Conservation (phyloP, 1,140 invertebrate species). For the Bathynomus jamesi region DNA sequence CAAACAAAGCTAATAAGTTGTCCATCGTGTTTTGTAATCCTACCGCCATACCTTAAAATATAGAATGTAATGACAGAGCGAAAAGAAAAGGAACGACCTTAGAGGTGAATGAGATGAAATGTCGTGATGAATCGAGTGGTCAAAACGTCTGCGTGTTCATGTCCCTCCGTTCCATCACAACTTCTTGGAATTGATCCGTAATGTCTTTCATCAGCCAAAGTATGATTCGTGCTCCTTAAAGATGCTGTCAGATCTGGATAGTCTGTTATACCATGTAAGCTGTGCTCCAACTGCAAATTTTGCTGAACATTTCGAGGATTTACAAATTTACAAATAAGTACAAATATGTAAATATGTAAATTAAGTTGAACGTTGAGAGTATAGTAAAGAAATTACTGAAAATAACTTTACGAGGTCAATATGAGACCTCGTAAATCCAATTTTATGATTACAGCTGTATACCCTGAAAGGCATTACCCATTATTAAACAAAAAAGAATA, state of each 20-base stretch:
- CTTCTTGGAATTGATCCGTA: constrained; percentile 13
- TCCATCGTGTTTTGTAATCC: constrained; percentile 47
- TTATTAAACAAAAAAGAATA: too few relatives aligned
- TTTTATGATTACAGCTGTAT: too few relatives aligned
- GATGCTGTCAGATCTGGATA: constrained; percentile 30
- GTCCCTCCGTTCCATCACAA: constrained; percentile 6
- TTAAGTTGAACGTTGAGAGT: too few relatives aligned
- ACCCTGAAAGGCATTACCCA: too few relatives aligned
- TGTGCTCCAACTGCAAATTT: constrained; percentile 25
- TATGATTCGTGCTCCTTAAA: constrained; percentile 20
- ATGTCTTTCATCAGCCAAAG: constrained; percentile 3
- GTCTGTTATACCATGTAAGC: constrained; percentile 24
- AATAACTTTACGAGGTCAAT: too few relatives aligned
- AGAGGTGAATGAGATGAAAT: constrained; percentile 43
- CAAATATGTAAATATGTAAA: too few relatives aligned
- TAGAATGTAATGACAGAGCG: constrained; percentile 50
- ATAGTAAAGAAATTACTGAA: too few relatives aligned
- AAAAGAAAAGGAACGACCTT: constrained; percentile 47
- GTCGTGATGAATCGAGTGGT: constrained; percentile 25
- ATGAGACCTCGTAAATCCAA: too few relatives aligned
- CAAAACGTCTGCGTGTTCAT: constrained; percentile 22
- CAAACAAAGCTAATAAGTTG: constrained; percentile 48
- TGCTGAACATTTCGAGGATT: too few relatives aligned
- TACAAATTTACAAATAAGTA: too few relatives aligned
- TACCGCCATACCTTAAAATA: constrained; percentile 55